Percentiles rank a stretch among this genome's conserved stretches.
phyloP scores from a whole-genome alignment of 2,888 invertebrate species.

The Conistra vaccinii region DNA sequence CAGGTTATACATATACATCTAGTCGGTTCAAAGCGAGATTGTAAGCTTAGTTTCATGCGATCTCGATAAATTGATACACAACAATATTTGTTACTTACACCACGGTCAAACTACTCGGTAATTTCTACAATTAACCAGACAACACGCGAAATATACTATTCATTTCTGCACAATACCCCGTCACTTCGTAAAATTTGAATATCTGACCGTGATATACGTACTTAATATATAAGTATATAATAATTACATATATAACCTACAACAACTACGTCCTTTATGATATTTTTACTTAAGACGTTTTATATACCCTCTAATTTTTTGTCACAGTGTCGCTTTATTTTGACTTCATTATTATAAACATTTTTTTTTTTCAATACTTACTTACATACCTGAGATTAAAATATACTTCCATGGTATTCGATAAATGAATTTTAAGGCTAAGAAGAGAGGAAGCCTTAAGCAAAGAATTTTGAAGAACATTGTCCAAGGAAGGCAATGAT shows the following conservation, averaged over 20 bases:
- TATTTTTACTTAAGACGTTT: conserved; percentile 86
- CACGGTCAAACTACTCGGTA: conserved; percentile 43
- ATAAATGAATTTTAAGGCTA: conserved; percentile 75
- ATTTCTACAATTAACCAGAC: conserved; percentile 32
- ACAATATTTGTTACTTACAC: conserved; percentile 73
- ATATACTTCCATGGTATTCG: conserved; percentile 75
- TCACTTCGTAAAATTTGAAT: conserved; percentile 9
- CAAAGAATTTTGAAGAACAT: conserved; percentile 80
- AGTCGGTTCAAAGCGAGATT: conserved; percentile 80
- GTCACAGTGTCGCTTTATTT: conserved; percentile 91
- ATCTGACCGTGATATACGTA: conserved; percentile 57
- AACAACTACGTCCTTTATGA: conserved; percentile 88
- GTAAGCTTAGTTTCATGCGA: conserved; percentile 81
- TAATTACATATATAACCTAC: conserved; percentile 78
- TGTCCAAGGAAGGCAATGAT: conserved; percentile 77
- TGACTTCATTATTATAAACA: conserved; percentile 89
- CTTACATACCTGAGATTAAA: conserved; percentile 79
- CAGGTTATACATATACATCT: conserved; percentile 75
- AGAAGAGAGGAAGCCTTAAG: conserved; percentile 82
- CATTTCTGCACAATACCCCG: conserved; percentile 36
- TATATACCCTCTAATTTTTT: conserved; percentile 86
- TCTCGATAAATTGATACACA: conserved; percentile 79
- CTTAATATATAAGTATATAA: conserved; percentile 60
- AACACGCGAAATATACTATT: conserved; percentile 33
- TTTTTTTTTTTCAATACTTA: conserved; percentile 83